Conservation (phyloP, 2,888 invertebrate genomes). For the Agriopis aurantiaria region DNA sequence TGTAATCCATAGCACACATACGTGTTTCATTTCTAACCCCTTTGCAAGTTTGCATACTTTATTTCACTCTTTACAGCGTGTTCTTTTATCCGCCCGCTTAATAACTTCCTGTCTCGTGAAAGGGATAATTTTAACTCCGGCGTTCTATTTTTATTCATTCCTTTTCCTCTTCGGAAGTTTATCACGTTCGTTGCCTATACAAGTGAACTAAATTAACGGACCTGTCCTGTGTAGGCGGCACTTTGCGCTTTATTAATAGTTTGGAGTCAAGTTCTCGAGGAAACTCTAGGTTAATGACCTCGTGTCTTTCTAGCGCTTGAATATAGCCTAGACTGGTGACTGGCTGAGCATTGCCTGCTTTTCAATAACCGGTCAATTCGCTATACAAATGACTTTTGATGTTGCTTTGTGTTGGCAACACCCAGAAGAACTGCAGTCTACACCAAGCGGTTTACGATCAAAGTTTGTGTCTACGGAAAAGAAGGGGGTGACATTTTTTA, state of each 20-base stretch:
- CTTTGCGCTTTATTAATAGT: slow-evolving; percentile 41
- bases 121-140: slow-evolving; percentile 27
- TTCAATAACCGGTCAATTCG: slow-evolving; percentile 5
- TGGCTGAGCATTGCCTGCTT: not conserved
- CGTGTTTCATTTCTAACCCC: slow-evolving; percentile 10
- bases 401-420: not conserved
- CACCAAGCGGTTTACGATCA: no score
- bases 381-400: not conserved
- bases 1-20: slow-evolving; percentile 3
- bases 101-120: slow-evolving; percentile 29
- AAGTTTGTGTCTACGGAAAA: no score
- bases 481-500: no score
- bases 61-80: slow-evolving; percentile 14
- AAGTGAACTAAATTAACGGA: slow-evolving; percentile 37
- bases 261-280: slow-evolving; percentile 38
- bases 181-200: slow-evolving; percentile 24
- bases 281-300: slow-evolving; percentile 41
- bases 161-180: slow-evolving; percentile 34
- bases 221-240: slow-evolving; percentile 34
- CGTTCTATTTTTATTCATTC: slow-evolving; percentile 24
- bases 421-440: no score
- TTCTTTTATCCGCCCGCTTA: slow-evolving; percentile 22
- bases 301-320: slow-evolving; percentile 15
- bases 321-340: slow-evolving; percentile 3
- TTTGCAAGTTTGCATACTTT: slow-evolving; percentile 21